Conservation (phyloP, 2,888 invertebrate genomes). For the Mantis religiosa region DNA sequence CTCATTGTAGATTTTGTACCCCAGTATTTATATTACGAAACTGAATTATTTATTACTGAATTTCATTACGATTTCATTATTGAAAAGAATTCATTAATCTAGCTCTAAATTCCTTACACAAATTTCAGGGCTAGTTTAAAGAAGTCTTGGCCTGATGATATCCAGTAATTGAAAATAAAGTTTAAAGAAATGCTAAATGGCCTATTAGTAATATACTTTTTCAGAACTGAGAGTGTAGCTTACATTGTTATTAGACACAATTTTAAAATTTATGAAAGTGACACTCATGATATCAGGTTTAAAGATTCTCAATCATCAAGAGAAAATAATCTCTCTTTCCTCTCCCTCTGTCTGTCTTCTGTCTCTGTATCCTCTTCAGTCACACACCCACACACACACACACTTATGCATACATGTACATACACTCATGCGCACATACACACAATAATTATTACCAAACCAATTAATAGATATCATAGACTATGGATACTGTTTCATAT, state of each 20-base stretch:
- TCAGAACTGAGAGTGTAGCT: neutral
- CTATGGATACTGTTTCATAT: too few species aligned
- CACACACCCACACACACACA: too few species aligned
- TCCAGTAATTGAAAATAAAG: neutral
- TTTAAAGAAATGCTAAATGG: neutral
- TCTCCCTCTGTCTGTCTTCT: too few species aligned
- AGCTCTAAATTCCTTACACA: neutral
- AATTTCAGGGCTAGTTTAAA: neutral
- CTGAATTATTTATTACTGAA: neutral
- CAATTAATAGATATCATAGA: too few species aligned
- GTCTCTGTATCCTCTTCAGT: too few species aligned
- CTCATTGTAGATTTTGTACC: neutral
- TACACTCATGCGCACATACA: too few species aligned
- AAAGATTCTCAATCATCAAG: too few species aligned
- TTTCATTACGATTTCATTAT: neutral
- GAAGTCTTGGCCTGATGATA: neutral
- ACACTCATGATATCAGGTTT: too few species aligned
- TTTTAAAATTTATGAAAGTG: too few species aligned
- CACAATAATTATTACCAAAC: too few species aligned
- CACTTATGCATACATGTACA: too few species aligned
- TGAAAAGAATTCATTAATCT: neutral
- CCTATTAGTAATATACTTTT: neutral
- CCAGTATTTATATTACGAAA: neutral
- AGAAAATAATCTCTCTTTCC: too few species aligned
- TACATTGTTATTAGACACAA: neutral